Base-by-base conservation (phyloP, 2,888 invertebrate genomes). In the Sinohyriopsis cumingii region DNA sequence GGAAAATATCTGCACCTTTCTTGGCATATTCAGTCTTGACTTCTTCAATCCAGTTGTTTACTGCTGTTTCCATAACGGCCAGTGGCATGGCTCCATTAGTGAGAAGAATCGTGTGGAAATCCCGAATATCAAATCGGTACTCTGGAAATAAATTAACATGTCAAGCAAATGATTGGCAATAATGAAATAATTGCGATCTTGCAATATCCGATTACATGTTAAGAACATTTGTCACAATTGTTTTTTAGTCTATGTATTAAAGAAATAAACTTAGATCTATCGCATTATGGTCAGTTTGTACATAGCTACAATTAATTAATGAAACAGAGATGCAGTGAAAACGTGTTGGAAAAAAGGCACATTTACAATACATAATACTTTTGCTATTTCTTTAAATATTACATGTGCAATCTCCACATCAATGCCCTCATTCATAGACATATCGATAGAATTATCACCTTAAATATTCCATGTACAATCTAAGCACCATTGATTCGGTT, bases 81-180 rank as follows among this genome's bases (percentile, higher is more conserved):
- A 90, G 68, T 0, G 89, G 87, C 55, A 84, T 82, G 20, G 83
- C 71, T n/a, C 85, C 88, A 45, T 79, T 80, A 60, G 80, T 73
- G 60, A 90, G 72, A 20, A 89, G 72, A n/a, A 84, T 81, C 2
- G 87, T 82, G 73, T 90, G 89, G 77, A 90, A 90, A 12, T 87
- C 84, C 25, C 78, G 75, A 25, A 88, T 71, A 69, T 89, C 84
- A 78, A 89, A 90, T 18, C 71, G 67, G 12, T 76, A 53, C 6
- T 83, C 84, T 85, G 71, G 15, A 75, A 53, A 69, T 61, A 33
- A 68, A 63, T 25, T 22, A 55, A 20, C 19, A 56, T 65, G 57
- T 20, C 20, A 22, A 63, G 22, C 2, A 33, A 53, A 5, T 18
- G 20, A 53, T 22, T 45, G n/a, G 4, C 54, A 54, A 45, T 28